phyloP scores from a whole-genome alignment of 2,797 vertebrate species.

The Eidolon dupreanum region DNA sequence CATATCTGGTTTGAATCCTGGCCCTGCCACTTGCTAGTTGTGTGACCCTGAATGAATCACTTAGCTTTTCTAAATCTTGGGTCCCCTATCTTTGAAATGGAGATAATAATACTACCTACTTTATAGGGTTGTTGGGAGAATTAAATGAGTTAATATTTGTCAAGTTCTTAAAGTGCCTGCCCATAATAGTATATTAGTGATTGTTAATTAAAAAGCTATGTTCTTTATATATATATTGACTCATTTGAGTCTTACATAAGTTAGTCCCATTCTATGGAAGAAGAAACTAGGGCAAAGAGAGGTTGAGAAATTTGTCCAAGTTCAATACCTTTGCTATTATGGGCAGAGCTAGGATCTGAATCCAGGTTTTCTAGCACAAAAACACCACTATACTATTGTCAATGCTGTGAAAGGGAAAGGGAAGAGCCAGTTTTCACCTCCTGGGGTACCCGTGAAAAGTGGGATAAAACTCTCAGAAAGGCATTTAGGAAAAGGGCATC shows the following conservation, averaged over 20 bases:
- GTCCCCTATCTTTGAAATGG: background rate
- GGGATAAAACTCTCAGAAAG: background rate
- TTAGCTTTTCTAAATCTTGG: background rate
- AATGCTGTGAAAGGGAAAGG: background rate
- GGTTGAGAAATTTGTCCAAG: background rate
- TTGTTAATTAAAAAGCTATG: background rate
- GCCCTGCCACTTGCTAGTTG: background rate
- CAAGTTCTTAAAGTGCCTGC: background rate
- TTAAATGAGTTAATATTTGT: constrained; percentile 6
- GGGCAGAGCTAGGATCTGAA: background rate
- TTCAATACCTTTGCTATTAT: background rate
- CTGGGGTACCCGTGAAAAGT: background rate
- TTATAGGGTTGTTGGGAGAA: background rate
- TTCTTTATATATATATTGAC: background rate
- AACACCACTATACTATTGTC: background rate
- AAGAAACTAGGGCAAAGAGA: background rate
- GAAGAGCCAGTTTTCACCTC: background rate
- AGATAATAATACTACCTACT: background rate
- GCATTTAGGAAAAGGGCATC: background rate
- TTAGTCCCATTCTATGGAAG: background rate
- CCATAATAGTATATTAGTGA: background rate
- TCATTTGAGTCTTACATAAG: background rate
- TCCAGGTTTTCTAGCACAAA: background rate
- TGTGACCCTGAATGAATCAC: background rate
- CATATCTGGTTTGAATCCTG: background rate